Evolutionary conservation across 2,888 invertebrate genomes (phyloP), one percentile per base, ranked within the genome.

Genomic region (Tupiocoris notatus): DNA sequence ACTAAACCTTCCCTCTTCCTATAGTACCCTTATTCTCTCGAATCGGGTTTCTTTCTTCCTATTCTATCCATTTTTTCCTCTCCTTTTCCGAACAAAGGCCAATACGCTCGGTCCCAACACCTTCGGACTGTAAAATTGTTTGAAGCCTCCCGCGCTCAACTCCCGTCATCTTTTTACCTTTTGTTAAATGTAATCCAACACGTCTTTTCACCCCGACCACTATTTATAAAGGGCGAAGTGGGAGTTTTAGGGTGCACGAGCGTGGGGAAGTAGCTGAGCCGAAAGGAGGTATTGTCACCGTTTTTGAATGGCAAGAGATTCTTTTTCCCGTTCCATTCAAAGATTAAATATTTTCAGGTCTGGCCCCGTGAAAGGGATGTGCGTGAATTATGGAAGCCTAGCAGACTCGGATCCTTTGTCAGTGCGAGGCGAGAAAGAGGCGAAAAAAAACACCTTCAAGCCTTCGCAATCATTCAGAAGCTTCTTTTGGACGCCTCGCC

Each of bases 321-420:
- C 39, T 58, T 63, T 73, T 73, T 63, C 54, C 54, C 70, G n/a
- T n/a, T 25, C 63, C 73, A 73, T 73, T 73, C 73, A 73, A 63
- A 73, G 73, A 73, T 73, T 73, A 73, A 62, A 73, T 73, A 73
- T 73, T 73, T 73, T 73, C 73, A 61, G 73, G 62, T 63, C 73
- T 63, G 25, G 39, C 63, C 24, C 12, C 39, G 39, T 24, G 25
- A 63, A 73, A 70, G 62, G 73, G 73, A 73, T 62, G 73, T 63
- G 73, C 63, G 73, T 73, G 73, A 73, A 63, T 63, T 73, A 73
- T 73, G 73, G 59, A 6, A 57, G 12, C 25, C n/a, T n/a, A n/a
- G n/a, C n/a, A n/a, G 59, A 24, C 57, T 22, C 59, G 70, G 59
- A 17, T 57, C 56, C 70, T 70, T 70, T 20, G 59, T 59, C 57